A percentile compares a stretch with the other conserved stretches of the same genome.
phyloP scores from a whole-genome alignment of 2,113 vertebrate species.

The Xiphorhynchus elegans region DNA sequence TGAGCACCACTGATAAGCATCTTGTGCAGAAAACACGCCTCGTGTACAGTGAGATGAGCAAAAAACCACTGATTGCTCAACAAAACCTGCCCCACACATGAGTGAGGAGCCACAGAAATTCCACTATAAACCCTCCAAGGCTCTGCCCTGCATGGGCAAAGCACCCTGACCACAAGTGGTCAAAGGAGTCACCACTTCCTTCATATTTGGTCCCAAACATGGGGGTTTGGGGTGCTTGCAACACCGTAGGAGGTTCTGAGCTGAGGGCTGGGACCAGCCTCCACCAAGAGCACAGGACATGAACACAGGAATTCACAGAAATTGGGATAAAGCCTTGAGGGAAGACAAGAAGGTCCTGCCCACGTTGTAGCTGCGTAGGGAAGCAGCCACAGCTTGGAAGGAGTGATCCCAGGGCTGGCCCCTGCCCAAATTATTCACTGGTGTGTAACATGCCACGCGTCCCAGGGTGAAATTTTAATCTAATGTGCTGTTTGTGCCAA shows the following conservation, averaged over 20 bases:
- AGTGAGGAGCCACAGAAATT: background rate
- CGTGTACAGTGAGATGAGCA: rapidly evolving
- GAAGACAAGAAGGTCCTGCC: background rate
- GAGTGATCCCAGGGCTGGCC: background rate
- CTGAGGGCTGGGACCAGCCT: background rate
- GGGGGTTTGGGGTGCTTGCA: background rate
- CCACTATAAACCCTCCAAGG: background rate
- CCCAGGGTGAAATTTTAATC: background rate
- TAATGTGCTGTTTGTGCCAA: background rate
- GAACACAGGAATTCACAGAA: background rate
- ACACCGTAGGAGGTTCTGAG: background rate
- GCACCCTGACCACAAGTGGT: background rate
- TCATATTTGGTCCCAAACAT: background rate
- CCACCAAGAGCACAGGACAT: background rate
- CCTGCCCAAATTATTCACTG: background rate
- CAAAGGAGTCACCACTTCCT: background rate
- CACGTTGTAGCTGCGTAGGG: rapidly evolving
- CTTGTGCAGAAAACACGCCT: rapidly evolving
- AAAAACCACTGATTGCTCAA: background rate
- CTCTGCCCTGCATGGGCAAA: background rate
- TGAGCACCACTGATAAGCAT: rapidly evolving
- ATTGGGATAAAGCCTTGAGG: background rate
- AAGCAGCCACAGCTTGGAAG: background rate
- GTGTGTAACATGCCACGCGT: rapidly evolving
- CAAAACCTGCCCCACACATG: background rate